These are phyloP conservation scores for Pyralis farinalis DNA, from an alignment of 2,888 invertebrate genomes.

Conservation along the genomic window DNA sequence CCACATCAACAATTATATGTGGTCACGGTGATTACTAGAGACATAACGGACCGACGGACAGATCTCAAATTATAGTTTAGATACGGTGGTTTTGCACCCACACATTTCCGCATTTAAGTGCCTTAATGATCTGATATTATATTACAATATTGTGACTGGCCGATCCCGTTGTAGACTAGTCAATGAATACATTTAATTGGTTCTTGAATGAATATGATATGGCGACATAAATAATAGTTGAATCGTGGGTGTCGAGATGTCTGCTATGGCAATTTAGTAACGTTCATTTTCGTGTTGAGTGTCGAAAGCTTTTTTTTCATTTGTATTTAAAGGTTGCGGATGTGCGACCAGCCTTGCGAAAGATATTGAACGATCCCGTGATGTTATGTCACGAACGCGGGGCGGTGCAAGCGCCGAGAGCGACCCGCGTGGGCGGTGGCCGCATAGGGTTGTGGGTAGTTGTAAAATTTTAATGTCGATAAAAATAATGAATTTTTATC, in stretches of 20 bases:
- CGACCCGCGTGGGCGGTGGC: conserved; percentile 75
- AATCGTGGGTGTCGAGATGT: conserved; percentile 35
- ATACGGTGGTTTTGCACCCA: conserved; percentile 78
- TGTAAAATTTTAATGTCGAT: conserved; percentile 10
- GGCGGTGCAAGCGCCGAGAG: conserved; percentile 60
- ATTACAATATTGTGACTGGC: conserved; percentile 66
- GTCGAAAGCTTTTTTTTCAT: conserved; percentile 21
- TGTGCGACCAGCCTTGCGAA: conserved; percentile 53
- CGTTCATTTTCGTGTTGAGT: conserved; percentile 21
- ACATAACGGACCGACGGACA: conserved; percentile 61
- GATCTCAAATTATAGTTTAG: conserved; percentile 77
- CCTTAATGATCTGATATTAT: conserved; percentile 74
- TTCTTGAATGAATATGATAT: conserved; percentile 46
- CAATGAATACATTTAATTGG: conserved; percentile 58
- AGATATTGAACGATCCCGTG: conserved; percentile 71
- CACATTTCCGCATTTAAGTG: conserved; percentile 74
- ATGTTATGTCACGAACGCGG: conserved; percentile 69
- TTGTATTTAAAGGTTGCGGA: conserved; percentile 55
- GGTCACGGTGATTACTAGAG: conserved; percentile 62
- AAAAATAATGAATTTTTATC: too few relatives aligned
- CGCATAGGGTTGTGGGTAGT: conserved; percentile 36
- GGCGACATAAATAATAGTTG: conserved; percentile 49
- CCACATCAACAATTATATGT: conserved; percentile 63
- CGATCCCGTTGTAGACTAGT: conserved; percentile 49
- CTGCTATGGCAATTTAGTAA: conserved; percentile 23